A percentile compares a stretch with the other conserved stretches of the same genome.
Evolutionary conservation across 2,797 vertebrate species (phyloP).

Genomic region (Jordanella pulchra): DNA sequence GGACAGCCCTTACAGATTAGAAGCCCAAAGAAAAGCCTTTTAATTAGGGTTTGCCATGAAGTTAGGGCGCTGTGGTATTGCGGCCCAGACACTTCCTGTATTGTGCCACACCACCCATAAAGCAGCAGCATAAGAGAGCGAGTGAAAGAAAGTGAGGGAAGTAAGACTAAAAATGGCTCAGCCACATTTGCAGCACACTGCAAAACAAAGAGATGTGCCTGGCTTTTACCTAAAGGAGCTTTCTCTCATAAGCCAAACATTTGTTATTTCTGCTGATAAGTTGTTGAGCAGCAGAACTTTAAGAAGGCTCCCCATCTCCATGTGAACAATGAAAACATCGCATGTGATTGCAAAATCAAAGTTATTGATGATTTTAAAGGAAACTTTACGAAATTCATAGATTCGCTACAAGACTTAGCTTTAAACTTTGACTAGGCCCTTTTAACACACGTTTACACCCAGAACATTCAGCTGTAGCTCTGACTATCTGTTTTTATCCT

Average conservation of each 20-base stretch:
- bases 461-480: background rate
- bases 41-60: slow-evolving; percentile 76
- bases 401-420: background rate
- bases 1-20: slow-evolving; percentile 75
- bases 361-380: background rate
- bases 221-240: slow-evolving; percentile 34
- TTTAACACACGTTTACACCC: background rate
- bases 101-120: slow-evolving; percentile 73
- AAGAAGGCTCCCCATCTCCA: slow-evolving; percentile 27
- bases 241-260: slow-evolving; percentile 33
- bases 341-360: background rate
- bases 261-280: background rate
- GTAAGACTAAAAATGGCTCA: slow-evolving; percentile 73
- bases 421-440: background rate
- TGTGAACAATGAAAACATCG: too few species aligned
- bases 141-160: slow-evolving; percentile 56
- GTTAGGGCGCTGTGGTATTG: slow-evolving; percentile 67
- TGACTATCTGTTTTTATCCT: background rate
- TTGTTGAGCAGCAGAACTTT: slow-evolving; percentile 3
- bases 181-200: slow-evolving; percentile 65
- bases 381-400: background rate
- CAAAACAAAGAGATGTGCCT: slow-evolving; percentile 61
- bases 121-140: slow-evolving; percentile 52
- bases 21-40: slow-evolving; percentile 72
- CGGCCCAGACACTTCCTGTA: slow-evolving; percentile 77